These are phyloP conservation scores for Horisme vitalbata DNA, from an alignment of 2,888 invertebrate genomes.

Conservation along the genomic window DNA sequence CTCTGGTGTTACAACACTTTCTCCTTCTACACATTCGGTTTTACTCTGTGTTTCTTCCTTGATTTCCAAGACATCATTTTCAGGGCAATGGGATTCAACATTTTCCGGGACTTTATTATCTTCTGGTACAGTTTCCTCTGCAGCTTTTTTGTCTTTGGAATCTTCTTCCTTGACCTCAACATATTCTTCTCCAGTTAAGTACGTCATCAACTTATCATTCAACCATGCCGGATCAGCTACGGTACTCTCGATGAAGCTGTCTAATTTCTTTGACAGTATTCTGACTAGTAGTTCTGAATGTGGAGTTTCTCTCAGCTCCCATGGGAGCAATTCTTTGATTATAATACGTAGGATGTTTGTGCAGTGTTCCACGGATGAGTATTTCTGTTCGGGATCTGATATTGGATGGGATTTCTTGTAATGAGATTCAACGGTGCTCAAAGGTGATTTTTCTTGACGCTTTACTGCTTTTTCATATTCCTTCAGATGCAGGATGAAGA, in stretches of 20 bases:
- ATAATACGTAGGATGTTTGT: conserved; percentile 82
- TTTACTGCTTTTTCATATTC: conserved; percentile 85
- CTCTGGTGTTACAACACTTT: conserved; percentile 45
- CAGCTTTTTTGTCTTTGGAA: conserved; percentile 1
- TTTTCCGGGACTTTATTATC: conserved; percentile 24
- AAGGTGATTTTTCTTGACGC: conserved; percentile 74
- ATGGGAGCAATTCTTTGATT: conserved; percentile 84
- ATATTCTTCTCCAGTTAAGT: conserved; percentile 48
- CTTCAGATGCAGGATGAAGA: conserved; percentile 84
- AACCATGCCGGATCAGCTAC: conserved; percentile 79
- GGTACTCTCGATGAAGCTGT: conserved; percentile 71
- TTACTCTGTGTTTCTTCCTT: conserved; percentile 36
- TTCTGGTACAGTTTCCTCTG: conserved; percentile 22
- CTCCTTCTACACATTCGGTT: conserved; percentile 43
- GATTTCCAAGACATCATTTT: conserved; percentile 8
- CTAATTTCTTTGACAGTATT: conserved; percentile 83
- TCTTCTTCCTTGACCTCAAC: conserved; percentile 13
- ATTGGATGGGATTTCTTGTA: conserved; percentile 73
- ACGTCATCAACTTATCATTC: conserved; percentile 61
- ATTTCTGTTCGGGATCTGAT: conserved; percentile 55
- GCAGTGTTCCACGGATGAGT: conserved; percentile 80
- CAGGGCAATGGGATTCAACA: conserved; percentile 17
- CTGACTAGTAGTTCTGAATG: conserved; percentile 85
- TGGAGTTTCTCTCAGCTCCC: conserved; percentile 86
- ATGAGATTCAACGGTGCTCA: conserved; percentile 66